phyloP scores from a whole-genome alignment of 2,797 vertebrate species.

The Sebastes nivosus region DNA sequence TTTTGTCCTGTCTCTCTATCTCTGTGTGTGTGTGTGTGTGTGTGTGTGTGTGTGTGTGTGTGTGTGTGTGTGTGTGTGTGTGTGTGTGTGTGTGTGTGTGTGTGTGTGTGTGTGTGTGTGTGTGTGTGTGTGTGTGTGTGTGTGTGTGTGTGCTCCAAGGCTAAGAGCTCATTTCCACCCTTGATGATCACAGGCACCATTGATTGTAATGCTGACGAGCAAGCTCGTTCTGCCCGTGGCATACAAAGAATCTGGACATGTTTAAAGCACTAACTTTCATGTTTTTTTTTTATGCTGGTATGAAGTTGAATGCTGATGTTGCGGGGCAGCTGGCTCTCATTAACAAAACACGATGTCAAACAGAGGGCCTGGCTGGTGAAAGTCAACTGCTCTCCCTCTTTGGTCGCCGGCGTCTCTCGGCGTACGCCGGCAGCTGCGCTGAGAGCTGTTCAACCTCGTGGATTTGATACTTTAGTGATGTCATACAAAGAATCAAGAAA shows the following conservation, averaged over 20 bases:
- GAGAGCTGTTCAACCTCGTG: background rate
- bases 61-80: background rate
- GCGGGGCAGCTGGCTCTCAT: conserved; percentile 78
- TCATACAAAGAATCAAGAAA: background rate
- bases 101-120: background rate
- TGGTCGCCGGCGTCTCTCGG: conserved; percentile 15
- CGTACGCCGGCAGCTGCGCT: background rate
- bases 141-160: conserved; percentile 43
- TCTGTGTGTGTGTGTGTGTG: conserved; percentile 23
- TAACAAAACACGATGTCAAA: conserved; percentile 80
- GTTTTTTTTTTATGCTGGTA: conserved; percentile 62
- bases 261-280: conserved; percentile 80
- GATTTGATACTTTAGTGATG: background rate
- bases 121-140: background rate
- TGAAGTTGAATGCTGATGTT: conserved; percentile 74
- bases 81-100: background rate
- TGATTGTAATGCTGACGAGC: conserved; percentile 80
- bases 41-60: no score
- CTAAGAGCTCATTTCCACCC: conserved; percentile 79
- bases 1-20: conserved; percentile 7
- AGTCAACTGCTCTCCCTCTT: conserved; percentile 59
- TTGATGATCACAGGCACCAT: conserved; percentile 77
- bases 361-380: conserved; percentile 68
- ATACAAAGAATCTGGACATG: conserved; percentile 76
- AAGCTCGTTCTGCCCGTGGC: conserved; percentile 71